Base-by-base conservation (phyloP, 2,888 invertebrate species). In the Kryphioiulus occultus region DNA sequence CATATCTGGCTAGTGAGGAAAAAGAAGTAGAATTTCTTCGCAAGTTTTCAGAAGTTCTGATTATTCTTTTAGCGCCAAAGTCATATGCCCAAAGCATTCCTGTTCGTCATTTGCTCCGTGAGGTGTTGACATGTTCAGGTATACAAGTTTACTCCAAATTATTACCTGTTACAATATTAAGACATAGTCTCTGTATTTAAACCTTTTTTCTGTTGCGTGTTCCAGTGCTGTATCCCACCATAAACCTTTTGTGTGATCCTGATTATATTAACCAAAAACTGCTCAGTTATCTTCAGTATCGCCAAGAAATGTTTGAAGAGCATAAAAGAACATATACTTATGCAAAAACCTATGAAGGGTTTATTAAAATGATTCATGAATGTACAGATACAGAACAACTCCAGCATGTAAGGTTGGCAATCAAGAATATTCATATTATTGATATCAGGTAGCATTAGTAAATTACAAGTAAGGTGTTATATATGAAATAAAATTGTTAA, bases 221-320 rank as follows among this genome's bases (percentile, higher is more conserved):
- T 90, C 4, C 90, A 96, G 96, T 96, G 89, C 93, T 98, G 88
- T 95, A 96, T 91, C 96, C 96, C 87, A 94, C 95, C 88, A 95
- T 98, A 90, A 95, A 97, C 91, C 93, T 95, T 91, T 92, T 98
- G 83, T 97, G 97, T 10, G 96, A 97, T 91, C 97, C 98, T 9
- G 97, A 97, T 92, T 97, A 96, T 91, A 96, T 98, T 90, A 98
- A 98, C 92, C 95, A 95, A 91, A 96, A 96, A 92, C 94, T 98
- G 89, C 94, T 97, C 88, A 94, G 95, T 89, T 97, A 96, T 91
- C 94, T 98, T 89, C 95, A 96, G 91, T 95, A 95, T 32, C 95
- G 96, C 89, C 95, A 96, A 90, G 91, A 91, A 86, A 95, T 95
- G 32, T 95, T 96, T 92, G 91, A 91, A 83, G 91, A 91, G 87